A percentile compares a stretch with the other conserved stretches of the same genome.
phyloP scores from a whole-genome alignment of 2,797 vertebrate species.

The Ciconia nigra region DNA sequence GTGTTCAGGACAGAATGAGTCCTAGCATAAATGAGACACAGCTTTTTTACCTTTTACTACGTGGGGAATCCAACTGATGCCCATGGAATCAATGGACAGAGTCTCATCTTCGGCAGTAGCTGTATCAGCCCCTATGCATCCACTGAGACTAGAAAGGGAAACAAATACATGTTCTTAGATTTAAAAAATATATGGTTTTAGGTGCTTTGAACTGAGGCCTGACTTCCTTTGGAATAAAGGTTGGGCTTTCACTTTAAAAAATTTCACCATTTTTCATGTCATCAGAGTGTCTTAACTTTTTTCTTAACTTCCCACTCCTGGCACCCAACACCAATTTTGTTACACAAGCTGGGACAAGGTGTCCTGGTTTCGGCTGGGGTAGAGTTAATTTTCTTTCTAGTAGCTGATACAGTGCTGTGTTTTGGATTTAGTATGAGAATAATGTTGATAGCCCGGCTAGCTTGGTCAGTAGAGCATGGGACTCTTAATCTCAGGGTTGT shows the following conservation, averaged over 20 bases:
- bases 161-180: accelerated
- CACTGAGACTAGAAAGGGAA: neutral
- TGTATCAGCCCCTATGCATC: neutral
- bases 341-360: neutral
- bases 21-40: neutral
- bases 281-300: neutral
- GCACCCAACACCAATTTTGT: neutral
- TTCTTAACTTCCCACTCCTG: neutral
- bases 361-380: too few species aligned
- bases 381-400: too few species aligned
- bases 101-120: neutral
- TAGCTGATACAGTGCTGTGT: too few species aligned
- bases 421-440: too few species aligned
- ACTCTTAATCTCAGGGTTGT: too few species aligned
- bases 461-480: too few species aligned
- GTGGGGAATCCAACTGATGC: neutral
- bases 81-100: neutral
- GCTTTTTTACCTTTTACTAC: neutral
- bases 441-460: too few species aligned
- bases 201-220: neutral
- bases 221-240: neutral
- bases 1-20: neutral
- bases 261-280: neutral
- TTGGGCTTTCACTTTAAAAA: neutral
- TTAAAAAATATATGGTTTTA: neutral